Base-by-base conservation (phyloP, 2,888 invertebrate genomes). In the Cephus pulcher region DNA sequence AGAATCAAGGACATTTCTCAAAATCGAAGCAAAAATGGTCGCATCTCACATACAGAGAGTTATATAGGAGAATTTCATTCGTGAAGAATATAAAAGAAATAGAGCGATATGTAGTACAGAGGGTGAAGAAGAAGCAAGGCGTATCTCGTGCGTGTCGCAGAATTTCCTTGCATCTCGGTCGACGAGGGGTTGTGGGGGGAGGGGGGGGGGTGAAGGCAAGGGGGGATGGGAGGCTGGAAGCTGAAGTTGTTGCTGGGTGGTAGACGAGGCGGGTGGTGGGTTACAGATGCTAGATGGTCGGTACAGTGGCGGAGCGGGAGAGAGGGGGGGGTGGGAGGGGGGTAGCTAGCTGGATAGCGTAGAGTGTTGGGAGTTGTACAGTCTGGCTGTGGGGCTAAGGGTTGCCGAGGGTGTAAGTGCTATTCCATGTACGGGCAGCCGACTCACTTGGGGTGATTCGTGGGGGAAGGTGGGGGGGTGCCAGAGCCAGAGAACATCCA, bases 391-490 rank as follows among this genome's bases (percentile, higher is more conserved):
- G 80, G 84, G 83, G 85, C 83, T 81, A 84, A 84, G 82, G 82
- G 80, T 82, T 81, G 83, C 82, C 81, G 82, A 86, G 86, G 86
- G 87, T 88, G 87, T 91, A 91, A 91, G 91, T 91, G 91, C 91
- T 88, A 88, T 91, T 91, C 88, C 91, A 88, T 91, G 91, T 91
- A 89, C 89, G 85, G 82, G 84, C 87, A 82, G 82, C 86, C 85
- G 85, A 32, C 78, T 71, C 71, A 56, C 56, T 56, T 56, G 56
- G 56, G 56, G 56, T 56, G 56, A 33, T 34, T 32, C 34, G 78
- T 70, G 23, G 35, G n/a, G 35, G 4, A 23, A 15, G 12, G 2
- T 1, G 6, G 3, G 15, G 40, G 32, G 34, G 4, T n/a, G 33
- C 12, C 15, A 69, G 35, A 75, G 69, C 34, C 23, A 56, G 69